Evolutionary conservation across 2,888 invertebrate species (phyloP).

Genomic region (Trissolcus japonicus): DNA sequence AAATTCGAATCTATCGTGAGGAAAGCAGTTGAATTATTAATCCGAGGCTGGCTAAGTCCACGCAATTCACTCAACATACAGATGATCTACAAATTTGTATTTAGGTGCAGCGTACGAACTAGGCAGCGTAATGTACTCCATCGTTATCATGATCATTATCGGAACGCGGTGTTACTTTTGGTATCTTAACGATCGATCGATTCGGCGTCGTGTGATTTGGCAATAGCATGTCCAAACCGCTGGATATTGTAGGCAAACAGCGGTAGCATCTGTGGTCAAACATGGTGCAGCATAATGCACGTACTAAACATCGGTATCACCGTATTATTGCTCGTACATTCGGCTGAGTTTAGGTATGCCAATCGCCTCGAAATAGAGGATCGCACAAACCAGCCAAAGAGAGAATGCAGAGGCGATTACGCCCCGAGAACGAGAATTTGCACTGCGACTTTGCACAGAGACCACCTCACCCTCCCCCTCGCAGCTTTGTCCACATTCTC

Average conservation of each 20-base stretch:
- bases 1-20: neutral
- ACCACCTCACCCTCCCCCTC: neutral
- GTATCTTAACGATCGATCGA: slow-evolving; percentile 71
- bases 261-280: slow-evolving; percentile 67
- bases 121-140: slow-evolving; percentile 35
- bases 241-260: slow-evolving; percentile 62
- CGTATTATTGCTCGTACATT: slow-evolving; percentile 66
- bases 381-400: slow-evolving; percentile 40
- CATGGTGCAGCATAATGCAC: slow-evolving; percentile 62
- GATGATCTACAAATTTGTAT: slow-evolving; percentile 41
- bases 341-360: slow-evolving; percentile 54
- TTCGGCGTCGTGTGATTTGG: slow-evolving; percentile 63
- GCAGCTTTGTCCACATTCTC: slow-evolving; percentile 51
- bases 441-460: slow-evolving; percentile 44
- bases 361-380: slow-evolving; percentile 51
- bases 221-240: slow-evolving; percentile 48
- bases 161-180: slow-evolving; percentile 64
- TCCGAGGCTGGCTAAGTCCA: neutral
- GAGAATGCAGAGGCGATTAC: slow-evolving; percentile 28
- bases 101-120: slow-evolving; percentile 5
- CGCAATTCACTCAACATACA: slow-evolving; percentile 22
- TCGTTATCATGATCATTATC: slow-evolving; percentile 58
- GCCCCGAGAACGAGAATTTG: slow-evolving; percentile 32
- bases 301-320: slow-evolving; percentile 69
- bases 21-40: neutral